These are phyloP conservation scores for Hydrolagus affinis DNA, from an alignment of 2,113 vertebrate genomes.

Conservation along the genomic window DNA sequence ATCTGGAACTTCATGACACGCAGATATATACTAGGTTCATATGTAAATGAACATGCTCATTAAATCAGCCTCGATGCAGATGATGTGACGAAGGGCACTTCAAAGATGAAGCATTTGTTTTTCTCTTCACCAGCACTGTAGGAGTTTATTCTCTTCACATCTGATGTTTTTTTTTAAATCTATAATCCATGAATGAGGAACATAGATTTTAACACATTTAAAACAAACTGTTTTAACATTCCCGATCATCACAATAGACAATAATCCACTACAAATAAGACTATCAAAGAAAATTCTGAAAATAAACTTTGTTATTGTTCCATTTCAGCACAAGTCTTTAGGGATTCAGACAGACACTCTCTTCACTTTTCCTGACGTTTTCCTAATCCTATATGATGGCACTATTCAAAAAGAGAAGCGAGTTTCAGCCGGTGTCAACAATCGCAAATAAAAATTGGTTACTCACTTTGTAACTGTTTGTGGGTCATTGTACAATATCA, in stretches of 20 bases:
- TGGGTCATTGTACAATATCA: too few species aligned
- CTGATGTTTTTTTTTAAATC: constrained; percentile 59
- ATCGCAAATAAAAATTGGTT: too few species aligned
- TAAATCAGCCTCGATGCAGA: constrained; percentile 44
- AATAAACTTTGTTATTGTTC: background rate
- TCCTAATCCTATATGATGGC: too few species aligned
- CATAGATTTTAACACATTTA: background rate
- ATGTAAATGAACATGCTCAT: constrained; percentile 75
- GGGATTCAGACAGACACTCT: background rate
- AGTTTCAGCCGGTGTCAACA: too few species aligned
- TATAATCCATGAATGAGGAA: constrained; percentile 37
- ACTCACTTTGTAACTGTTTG: too few species aligned
- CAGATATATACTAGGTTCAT: constrained; percentile 71
- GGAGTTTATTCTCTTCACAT: background rate
- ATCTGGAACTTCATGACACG: constrained; percentile 61
- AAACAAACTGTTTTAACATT: background rate
- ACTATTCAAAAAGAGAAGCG: too few species aligned
- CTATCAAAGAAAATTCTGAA: background rate
- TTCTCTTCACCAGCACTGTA: constrained; percentile 41
- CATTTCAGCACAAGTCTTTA: background rate
- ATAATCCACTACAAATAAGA: background rate
- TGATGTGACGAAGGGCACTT: constrained; percentile 63
- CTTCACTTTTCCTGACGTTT: background rate
- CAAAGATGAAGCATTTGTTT: constrained; percentile 57
- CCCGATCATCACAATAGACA: background rate